Conservation (phyloP, 2,888 invertebrate genomes). For the Drosophila rubida region DNA sequence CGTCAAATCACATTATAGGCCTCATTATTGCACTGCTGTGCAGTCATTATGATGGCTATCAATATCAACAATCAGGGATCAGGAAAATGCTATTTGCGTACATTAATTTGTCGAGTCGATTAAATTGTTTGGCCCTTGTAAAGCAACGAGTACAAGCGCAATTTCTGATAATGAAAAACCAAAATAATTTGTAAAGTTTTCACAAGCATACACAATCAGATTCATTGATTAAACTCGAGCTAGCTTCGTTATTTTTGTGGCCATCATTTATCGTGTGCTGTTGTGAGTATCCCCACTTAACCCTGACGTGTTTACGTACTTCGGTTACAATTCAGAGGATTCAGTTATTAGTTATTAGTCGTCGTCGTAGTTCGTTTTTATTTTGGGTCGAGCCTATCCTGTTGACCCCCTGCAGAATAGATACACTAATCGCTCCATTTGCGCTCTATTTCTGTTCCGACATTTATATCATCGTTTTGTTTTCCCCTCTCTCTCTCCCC, state of each 20-base stretch:
- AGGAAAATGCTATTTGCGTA: not conserved
- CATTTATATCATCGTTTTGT: constrained; percentile 34
- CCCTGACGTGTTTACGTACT: constrained; percentile 49
- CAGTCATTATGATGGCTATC: not conserved
- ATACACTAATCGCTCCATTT: constrained; percentile 62
- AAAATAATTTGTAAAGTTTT: not conserved
- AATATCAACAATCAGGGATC: not conserved
- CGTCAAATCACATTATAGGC: not conserved
- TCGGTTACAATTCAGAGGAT: constrained; percentile 49
- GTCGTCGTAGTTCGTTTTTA: constrained; percentile 40
- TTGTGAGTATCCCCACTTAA: constrained; percentile 23
- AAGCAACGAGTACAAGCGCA: not conserved
- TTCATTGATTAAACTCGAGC: constrained; percentile 2
- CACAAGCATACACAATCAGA: constrained; percentile 13
- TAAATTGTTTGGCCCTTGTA: not conserved
- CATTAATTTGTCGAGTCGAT: not conserved
- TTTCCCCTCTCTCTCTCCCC: constrained; percentile 1
- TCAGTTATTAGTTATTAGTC: constrained; percentile 53
- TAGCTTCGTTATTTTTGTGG: not conserved
- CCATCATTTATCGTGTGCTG: not conserved
- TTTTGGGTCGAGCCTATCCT: constrained; percentile 29
- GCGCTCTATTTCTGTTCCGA: constrained; percentile 47
- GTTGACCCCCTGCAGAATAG: constrained; percentile 32
- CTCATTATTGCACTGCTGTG: not conserved
- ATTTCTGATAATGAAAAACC: not conserved